phyloP scores from a whole-genome alignment of 1,140 invertebrate species.

The Anagrus nilaparvatae region DNA sequence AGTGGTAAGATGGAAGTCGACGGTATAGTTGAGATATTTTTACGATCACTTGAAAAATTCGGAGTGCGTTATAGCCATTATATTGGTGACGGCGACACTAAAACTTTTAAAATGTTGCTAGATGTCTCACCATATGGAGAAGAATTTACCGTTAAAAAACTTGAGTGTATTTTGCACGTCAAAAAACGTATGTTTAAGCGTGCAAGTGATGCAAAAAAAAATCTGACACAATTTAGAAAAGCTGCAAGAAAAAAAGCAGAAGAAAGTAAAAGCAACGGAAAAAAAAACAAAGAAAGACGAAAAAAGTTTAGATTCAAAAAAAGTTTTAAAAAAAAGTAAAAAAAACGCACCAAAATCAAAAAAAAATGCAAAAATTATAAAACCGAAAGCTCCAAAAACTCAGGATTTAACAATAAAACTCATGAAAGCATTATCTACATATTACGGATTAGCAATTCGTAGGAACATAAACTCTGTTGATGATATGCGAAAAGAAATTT shows the following conservation, averaged over 20 bases:
- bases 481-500: conserved; percentile 21
- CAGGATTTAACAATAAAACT: conserved; percentile 14
- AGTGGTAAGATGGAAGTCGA: conserved; percentile 13
- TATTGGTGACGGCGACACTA: conserved; percentile 1
- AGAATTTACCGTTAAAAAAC: conserved; percentile 1
- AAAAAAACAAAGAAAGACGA: not conserved
- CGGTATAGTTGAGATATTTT: conserved; percentile 10
- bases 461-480: conserved; percentile 16
- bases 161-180: conserved; percentile 13
- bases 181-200: conserved; percentile 14
- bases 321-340: conserved; percentile 14
- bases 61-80: conserved; percentile 5
- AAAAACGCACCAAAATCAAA: too few species aligned
- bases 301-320: conserved; percentile 4
- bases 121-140: conserved; percentile 6
- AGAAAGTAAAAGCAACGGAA: not conserved
- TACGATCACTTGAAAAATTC: conserved; percentile 5
- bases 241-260: not conserved
- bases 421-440: conserved; percentile 16
- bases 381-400: too few species aligned
- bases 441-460: conserved; percentile 20
- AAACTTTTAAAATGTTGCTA: conserved; percentile 12
- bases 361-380: too few species aligned
- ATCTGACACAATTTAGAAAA: not conserved
- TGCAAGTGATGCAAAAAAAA: conserved; percentile 9